phyloP scores from a whole-genome alignment of 2,113 vertebrate species.

The Grus americana region DNA sequence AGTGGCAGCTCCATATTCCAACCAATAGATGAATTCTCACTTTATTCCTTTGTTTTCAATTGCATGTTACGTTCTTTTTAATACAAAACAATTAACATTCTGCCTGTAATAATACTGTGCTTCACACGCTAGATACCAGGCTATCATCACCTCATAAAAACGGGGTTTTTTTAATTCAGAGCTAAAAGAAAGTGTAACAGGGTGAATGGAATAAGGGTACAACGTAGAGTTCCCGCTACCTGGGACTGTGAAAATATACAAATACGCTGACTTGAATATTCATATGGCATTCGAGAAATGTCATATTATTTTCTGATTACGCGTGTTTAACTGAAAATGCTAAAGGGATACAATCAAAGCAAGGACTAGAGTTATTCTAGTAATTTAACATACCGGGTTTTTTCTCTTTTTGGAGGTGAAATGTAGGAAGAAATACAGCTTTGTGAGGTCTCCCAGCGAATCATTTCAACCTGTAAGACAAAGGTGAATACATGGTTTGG shows the following conservation, averaged over 20 bases:
- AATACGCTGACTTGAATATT: accelerated
- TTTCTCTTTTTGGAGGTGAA: background rate
- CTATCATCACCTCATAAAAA: background rate
- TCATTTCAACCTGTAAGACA: background rate
- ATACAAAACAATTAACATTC: background rate
- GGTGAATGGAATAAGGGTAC: background rate
- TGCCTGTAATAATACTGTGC: background rate
- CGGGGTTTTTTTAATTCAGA: too few relatives aligned
- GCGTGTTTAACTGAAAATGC: accelerated
- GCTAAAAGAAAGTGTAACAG: background rate
- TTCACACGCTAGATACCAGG: accelerated
- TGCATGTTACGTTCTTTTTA: background rate
- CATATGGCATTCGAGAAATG: background rate
- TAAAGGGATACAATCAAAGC: background rate
- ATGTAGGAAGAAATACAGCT: background rate
- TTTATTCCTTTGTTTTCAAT: accelerated
- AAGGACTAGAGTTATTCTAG: background rate
- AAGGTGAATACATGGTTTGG: accelerated
- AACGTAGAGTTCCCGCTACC: accelerated
- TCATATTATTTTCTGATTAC: background rate
- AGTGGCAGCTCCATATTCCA: background rate
- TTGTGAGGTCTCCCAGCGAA: accelerated
- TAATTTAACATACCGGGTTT: accelerated
- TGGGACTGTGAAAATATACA: background rate
- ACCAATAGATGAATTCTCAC: background rate